Evolutionary conservation across 2,888 invertebrate species (phyloP).

Genomic region (Scaptomyza caliginosa): DNA sequence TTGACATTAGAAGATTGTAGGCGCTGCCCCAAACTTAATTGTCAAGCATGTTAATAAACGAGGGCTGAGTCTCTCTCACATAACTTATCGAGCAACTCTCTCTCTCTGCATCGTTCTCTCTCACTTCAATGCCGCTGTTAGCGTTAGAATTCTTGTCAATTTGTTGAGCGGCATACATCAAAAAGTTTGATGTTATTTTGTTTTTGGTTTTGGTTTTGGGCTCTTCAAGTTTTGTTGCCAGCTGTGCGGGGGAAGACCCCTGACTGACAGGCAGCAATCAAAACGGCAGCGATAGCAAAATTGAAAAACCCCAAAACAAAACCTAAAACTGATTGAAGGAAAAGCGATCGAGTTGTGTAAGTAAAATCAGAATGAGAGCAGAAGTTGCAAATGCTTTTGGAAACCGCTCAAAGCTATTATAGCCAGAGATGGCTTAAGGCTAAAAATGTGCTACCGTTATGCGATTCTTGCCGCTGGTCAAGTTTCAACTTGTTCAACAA

Average conservation of each 20-base stretch:
- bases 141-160: constrained; percentile 72
- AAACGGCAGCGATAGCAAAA: constrained; percentile 60
- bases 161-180: constrained; percentile 75
- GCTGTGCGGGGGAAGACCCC: constrained; percentile 40
- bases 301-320: constrained; percentile 7
- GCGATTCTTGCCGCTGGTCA: constrained; percentile 29
- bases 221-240: constrained; percentile 37
- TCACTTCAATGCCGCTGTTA: constrained; percentile 25
- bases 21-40: constrained; percentile 41
- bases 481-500: constrained; percentile 33
- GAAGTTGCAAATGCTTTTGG: background rate
- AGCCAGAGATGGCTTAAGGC: background rate
- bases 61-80: constrained; percentile 17
- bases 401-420: constrained; percentile 9
- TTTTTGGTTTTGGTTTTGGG: constrained; percentile 26
- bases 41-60: constrained; percentile 41
- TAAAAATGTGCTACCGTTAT: constrained; percentile 48
- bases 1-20: constrained; percentile 55
- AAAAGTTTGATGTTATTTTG: constrained; percentile 20
- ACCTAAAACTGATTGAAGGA: constrained; percentile 32
- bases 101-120: background rate
- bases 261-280: constrained; percentile 56
- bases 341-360: constrained; percentile 27
- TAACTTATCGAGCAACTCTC: constrained; percentile 30
- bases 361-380: background rate